A percentile compares a stretch with the other conserved stretches of the same genome.
These are phyloP conservation scores for Rousettus madagascariensis DNA, from an alignment of 2,797 vertebrate genomes.

Conservation along the genomic window DNA sequence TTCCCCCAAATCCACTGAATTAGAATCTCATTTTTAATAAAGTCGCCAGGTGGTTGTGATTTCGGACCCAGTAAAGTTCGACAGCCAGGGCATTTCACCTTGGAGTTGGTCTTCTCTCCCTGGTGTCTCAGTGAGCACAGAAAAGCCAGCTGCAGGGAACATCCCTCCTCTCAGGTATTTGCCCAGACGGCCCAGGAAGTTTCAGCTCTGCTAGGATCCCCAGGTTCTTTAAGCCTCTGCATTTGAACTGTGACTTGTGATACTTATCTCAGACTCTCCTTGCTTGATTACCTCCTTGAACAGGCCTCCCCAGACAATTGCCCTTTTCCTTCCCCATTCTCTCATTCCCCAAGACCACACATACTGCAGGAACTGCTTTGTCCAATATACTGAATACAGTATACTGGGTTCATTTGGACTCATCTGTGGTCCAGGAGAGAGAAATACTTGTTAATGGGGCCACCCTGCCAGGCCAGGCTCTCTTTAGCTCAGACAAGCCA, in stretches of 20 bases:
- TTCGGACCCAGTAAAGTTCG: background rate
- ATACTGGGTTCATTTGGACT: background rate
- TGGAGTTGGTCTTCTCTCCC: background rate
- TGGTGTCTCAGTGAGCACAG: background rate
- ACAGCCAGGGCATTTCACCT: background rate
- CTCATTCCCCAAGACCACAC: too few species aligned
- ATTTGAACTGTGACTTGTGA: background rate
- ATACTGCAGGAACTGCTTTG: background rate
- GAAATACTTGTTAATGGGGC: background rate
- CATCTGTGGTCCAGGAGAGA: background rate
- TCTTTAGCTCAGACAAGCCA: background rate
- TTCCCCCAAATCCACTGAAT: background rate
- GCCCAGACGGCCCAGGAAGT: background rate
- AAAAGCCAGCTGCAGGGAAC: background rate
- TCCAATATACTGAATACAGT: too few species aligned
- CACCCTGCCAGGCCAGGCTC: background rate
- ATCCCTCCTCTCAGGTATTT: background rate
- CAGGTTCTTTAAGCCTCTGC: background rate
- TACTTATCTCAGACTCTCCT: background rate
- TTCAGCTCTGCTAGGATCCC: background rate
- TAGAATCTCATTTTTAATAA: background rate
- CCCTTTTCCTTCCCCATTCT: background rate
- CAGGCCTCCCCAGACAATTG: background rate
- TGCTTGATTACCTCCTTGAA: background rate
- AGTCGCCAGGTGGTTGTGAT: background rate